These are phyloP conservation scores for Drosophila ohnishii DNA, from an alignment of 1,140 invertebrate species.

Conservation along the genomic window DNA sequence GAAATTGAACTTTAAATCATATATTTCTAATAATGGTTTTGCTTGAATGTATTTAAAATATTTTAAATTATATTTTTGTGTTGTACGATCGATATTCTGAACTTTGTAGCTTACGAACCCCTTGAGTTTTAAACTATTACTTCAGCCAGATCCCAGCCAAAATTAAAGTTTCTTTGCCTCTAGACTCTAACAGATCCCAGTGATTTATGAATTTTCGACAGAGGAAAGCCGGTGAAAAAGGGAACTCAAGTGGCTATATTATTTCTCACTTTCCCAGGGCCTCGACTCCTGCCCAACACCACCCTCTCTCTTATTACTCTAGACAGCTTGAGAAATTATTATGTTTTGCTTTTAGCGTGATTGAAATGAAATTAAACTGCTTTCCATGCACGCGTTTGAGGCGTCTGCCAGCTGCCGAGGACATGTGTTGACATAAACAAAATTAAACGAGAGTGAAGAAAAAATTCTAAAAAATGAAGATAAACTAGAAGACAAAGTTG, in stretches of 20 bases:
- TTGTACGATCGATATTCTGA: neutral
- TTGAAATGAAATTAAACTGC: conserved; percentile 81
- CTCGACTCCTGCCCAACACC: neutral
- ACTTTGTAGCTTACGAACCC: neutral
- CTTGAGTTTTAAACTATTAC: neutral
- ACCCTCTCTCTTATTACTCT: conserved; percentile 17
- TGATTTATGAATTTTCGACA: conserved; percentile 60
- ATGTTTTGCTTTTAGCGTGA: conserved; percentile 80
- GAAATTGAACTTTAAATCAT: neutral
- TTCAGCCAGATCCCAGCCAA: conserved; percentile 7
- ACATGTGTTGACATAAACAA: conserved; percentile 71
- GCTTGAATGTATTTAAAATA: neutral
- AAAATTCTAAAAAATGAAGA: conserved; percentile 52
- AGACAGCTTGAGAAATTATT: conserved; percentile 79
- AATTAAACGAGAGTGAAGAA: conserved; percentile 30
- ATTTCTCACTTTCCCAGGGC: conserved; percentile 59
- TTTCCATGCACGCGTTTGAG: conserved; percentile 46
- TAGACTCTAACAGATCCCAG: conserved; percentile 8
- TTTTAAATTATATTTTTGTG: neutral
- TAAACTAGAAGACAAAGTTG: conserved; percentile 68
- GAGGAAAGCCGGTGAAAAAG: neutral
- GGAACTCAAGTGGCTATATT: conserved; percentile 51
- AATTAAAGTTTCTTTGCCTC: conserved; percentile 34
- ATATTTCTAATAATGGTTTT: neutral
- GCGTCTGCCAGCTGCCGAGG: conserved; percentile 69